Base-by-base conservation (phyloP, 1,140 invertebrate genomes). In the Sesamia nonagrioides region DNA sequence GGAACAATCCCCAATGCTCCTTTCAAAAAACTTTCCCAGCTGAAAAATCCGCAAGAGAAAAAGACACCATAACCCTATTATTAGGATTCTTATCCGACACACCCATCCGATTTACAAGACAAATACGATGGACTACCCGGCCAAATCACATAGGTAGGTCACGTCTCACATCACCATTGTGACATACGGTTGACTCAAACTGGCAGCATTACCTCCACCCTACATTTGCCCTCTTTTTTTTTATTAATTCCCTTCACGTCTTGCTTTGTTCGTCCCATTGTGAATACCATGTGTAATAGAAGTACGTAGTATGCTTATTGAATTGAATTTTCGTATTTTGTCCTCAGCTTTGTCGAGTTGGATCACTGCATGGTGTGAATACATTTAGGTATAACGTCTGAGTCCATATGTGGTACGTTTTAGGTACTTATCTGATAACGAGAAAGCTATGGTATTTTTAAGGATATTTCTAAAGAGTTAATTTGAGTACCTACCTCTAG, bases 241-340 rank as follows among this genome's bases (percentile, higher is more conserved):
- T 88, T 91, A 88, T 89, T 89, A 93, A 92, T 92, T 92, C 92
- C 66, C 83, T 69, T 82, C 91, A 90, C 92, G 92, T 72, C 69
- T 78, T 56, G 87, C 84, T 92, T 92, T 92, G 86, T 90, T 88
- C 87, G 80, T 88, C 81, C 86, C 79, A 89, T 90, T 90, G 91
- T 92, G 85, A 87, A 88, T 89, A 78, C 76, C 80, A 75, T 85
- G 77, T 85, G 82, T 84, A 84, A 85, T 86, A 83, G 80, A 83
- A 86, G 86, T 83, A 81, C 77, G 80, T 84, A 86, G 78, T 84
- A 75, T 84, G 76, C 48, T 82, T 78, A 83, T 84, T 84, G 84
- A 83, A 82, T 77, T 60, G 76, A 21, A 81, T 87, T 84, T 79
- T 82, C 66, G 69, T 81, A 84, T 85, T 85, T 84, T 84, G 72